Evolutionary conservation across 2,113 vertebrate genomes (phyloP).

Genomic region (Crotalus viridis): DNA sequence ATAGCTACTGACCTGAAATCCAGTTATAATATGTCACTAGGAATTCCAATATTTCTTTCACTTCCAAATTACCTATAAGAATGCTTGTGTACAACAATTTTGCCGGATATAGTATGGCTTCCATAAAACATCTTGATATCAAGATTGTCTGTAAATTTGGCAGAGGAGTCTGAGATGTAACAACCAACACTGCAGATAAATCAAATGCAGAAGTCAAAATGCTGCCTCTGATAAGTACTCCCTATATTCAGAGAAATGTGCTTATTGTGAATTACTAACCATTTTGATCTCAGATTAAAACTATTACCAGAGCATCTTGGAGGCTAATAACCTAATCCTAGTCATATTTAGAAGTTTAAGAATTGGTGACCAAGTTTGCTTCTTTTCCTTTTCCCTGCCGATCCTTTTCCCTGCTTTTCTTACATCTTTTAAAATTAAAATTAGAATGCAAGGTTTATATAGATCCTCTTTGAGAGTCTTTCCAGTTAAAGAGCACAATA

Average conservation of each 20-base stretch:
- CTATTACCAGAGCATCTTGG: background rate
- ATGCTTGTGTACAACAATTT: background rate
- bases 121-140: slow-evolving; percentile 8
- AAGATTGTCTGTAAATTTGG: slow-evolving; percentile 47
- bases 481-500: background rate
- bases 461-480: background rate
- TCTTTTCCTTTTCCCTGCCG: background rate
- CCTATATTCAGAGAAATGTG: slow-evolving; percentile 36
- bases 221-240: slow-evolving; percentile 19
- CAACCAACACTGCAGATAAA: slow-evolving; percentile 30
- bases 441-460: background rate
- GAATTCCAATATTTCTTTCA: background rate
- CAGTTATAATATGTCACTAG: background rate
- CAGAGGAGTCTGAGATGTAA: slow-evolving; percentile 9
- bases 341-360: background rate
- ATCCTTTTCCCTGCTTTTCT: background rate
- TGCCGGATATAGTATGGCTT: background rate
- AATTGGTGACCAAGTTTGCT: background rate
- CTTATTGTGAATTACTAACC: background rate
- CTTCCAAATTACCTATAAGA: background rate
- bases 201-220: slow-evolving; percentile 18
- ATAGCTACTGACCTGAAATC: background rate
- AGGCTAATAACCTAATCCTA: background rate
- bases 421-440: background rate
- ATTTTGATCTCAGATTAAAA: background rate